These are phyloP conservation scores for Coronaproctus castanopsis DNA, from an alignment of 2,888 invertebrate species.

Conservation along the genomic window DNA sequence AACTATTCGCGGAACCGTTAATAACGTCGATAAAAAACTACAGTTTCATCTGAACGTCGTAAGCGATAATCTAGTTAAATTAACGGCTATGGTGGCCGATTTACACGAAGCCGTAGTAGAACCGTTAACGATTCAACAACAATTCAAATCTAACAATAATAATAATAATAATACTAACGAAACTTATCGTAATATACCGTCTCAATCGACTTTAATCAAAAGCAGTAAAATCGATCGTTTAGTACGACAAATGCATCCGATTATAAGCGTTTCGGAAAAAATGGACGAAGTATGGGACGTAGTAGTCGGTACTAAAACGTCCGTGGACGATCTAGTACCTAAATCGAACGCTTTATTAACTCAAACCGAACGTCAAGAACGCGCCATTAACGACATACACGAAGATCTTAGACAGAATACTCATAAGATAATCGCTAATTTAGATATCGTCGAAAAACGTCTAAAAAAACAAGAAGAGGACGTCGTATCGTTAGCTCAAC, in stretches of 20 bases:
- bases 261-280: constrained; percentile 62
- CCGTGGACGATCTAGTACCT: constrained; percentile 64
- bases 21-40: constrained; percentile 40
- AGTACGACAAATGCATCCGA: constrained; percentile 62
- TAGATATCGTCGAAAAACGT: constrained; percentile 65
- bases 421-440: constrained; percentile 66
- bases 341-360: constrained; percentile 69
- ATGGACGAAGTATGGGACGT: constrained; percentile 85
- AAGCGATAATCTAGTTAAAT: constrained; percentile 40
- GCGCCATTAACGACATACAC: constrained; percentile 70
- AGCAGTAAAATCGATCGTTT: constrained; percentile 59
- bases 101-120: constrained; percentile 67
- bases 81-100: constrained; percentile 56
- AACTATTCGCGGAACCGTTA: constrained; percentile 50
- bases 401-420: constrained; percentile 60
- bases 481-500: constrained; percentile 52
- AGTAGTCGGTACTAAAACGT: constrained; percentile 69
- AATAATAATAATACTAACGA: constrained; percentile 26
- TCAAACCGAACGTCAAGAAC: constrained; percentile 66
- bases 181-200: too few species aligned
- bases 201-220: constrained; percentile 34
- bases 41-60: constrained; percentile 64
- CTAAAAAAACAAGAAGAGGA: constrained; percentile 69
- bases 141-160: constrained; percentile 29
- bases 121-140: constrained; percentile 32